Evolutionary conservation across 2,113 vertebrate species (phyloP), one percentile per base, ranked within the genome.

Genomic region (Gorsachius goisagi): DNA sequence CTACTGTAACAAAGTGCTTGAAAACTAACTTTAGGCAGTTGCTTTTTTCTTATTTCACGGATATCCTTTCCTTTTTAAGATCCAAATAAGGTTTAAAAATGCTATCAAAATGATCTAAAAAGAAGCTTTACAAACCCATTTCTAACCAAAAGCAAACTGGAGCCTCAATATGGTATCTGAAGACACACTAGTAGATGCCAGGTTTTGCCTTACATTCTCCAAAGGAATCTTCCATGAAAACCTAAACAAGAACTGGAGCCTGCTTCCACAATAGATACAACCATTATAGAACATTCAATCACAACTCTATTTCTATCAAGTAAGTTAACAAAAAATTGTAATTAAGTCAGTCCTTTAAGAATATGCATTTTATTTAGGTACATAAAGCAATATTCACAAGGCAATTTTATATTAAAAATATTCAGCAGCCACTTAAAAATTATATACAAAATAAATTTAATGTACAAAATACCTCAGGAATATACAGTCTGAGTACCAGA

Each of bases 281-380:
- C 53, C 22, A 37, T 78, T 80, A 76, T 1, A 76, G 15, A 88
- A 68, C 18, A 50, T 18, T 72, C 26, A 69, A 37, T 67, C 59
- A 76, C 23, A 68, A 45, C 27, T 66, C 45, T 41, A 35, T 35
- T 59, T 89, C 21, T 66, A 73, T 71, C 32, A 77, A 53, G 58
- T 37, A 88, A 41, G 18, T 71, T 92, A 91, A 85, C 12, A 95
- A 92, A 39, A 93, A 93, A 97, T 33, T 83, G 60, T 95, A 92
- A 88, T 85, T 94, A 88, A 95, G 56, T 67, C 89, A 78, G 45
- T 88, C 22, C 44, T 93, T 89, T 53, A 92, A 63, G 45, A 93
- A 93, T 52, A 93, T 16, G 49, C 37, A 82, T 91, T 96, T 96
- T 96, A 94, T 97, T 96, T 88, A 82, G 11, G 39, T 68, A 93